Evolutionary conservation across 2,113 vertebrate species (phyloP).

Genomic region (Felis chaus): DNA sequence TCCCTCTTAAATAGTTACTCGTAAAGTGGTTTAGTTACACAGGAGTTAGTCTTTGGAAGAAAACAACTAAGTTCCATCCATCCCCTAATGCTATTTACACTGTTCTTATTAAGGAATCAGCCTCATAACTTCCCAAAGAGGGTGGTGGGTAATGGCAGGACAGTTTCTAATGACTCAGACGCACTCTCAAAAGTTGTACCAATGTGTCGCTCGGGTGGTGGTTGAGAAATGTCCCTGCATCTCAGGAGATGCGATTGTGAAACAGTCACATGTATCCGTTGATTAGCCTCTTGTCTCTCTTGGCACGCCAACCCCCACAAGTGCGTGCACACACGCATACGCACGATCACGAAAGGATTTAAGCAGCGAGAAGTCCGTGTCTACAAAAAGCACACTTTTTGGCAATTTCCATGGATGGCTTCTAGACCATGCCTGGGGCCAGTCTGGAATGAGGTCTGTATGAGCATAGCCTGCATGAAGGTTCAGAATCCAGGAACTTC

Average conservation of each 20-base stretch:
- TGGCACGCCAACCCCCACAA: fast-evolving
- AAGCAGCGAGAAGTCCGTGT: not conserved
- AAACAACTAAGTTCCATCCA: not conserved
- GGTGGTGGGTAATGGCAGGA: slow-evolving; percentile 12
- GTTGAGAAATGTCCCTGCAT: slow-evolving; percentile 25
- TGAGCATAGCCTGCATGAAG: fast-evolving
- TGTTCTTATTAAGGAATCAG: slow-evolving; percentile 49
- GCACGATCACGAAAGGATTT: not conserved
- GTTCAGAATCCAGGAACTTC: fast-evolving
- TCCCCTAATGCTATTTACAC: slow-evolving; percentile 25
- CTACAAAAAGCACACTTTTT: not conserved
- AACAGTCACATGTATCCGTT: not conserved
- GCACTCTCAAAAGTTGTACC: slow-evolving; percentile 19
- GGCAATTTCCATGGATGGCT: not conserved
- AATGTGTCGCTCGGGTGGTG: not conserved
- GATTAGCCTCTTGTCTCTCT: not conserved
- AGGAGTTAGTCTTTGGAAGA: not conserved
- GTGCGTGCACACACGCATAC: fast-evolving
- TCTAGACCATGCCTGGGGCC: no score
- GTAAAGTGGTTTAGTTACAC: not conserved
- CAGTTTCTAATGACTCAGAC: slow-evolving; percentile 68
- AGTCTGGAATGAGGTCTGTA: fast-evolving
- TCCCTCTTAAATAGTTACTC: slow-evolving; percentile 42
- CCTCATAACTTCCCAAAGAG: slow-evolving; percentile 59
- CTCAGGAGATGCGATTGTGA: not conserved